phyloP scores from a whole-genome alignment of 2,797 vertebrate species.

The Mergus octosetaceus region DNA sequence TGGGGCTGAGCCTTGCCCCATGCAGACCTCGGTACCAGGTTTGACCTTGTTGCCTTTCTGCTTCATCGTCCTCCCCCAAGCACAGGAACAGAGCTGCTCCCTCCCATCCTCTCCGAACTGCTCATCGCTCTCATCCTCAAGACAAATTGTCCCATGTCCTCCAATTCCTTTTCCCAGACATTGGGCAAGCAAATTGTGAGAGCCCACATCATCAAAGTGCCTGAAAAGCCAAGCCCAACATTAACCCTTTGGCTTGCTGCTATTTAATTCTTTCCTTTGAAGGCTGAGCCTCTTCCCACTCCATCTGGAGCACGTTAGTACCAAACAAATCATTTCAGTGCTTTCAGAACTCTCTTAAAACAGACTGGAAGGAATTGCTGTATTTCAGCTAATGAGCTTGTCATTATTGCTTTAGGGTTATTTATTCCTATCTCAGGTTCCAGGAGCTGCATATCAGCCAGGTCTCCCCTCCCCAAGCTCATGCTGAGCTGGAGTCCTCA shows the following conservation, averaged over 20 bases:
- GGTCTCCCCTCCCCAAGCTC: background rate
- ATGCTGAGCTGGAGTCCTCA: background rate
- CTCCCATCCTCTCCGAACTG: background rate
- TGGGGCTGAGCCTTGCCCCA: background rate
- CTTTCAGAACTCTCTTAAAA: background rate
- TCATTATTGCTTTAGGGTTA: background rate
- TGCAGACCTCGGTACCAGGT: background rate
- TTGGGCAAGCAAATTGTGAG: background rate
- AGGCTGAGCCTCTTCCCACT: background rate
- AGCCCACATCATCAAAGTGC: background rate
- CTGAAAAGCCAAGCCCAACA: background rate
- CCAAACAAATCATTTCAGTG: background rate
- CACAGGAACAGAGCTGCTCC: background rate
- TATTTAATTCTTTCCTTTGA: background rate
- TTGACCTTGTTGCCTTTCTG: background rate
- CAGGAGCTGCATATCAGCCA: background rate
- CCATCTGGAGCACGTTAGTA: background rate
- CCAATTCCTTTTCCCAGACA: background rate
- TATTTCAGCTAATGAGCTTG: background rate
- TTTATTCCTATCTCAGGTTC: background rate
- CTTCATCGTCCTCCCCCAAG: background rate
- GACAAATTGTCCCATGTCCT: background rate
- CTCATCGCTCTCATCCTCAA: background rate
- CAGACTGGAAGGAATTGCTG: background rate
- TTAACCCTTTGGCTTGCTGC: background rate